A percentile compares a stretch with the other conserved stretches of the same genome.
phyloP scores from a whole-genome alignment of 2,113 vertebrate genomes.

The Choloepus hoffmanni region DNA sequence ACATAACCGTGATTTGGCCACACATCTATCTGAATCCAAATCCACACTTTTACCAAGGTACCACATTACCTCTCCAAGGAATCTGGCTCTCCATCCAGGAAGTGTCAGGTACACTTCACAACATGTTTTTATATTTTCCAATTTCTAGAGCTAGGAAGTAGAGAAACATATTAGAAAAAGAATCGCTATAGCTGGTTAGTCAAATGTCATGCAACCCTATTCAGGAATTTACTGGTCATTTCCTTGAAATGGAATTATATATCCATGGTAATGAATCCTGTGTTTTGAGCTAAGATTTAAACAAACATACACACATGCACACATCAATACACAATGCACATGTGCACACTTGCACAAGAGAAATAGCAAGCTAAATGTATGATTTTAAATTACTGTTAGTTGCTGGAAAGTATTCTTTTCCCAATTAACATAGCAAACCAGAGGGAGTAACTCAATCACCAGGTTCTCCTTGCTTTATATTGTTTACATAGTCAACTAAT shows the following conservation, averaged over 20 bases:
- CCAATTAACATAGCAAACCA: background rate
- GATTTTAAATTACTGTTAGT: background rate
- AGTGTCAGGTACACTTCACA: background rate
- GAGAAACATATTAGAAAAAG: background rate
- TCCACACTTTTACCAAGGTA: background rate
- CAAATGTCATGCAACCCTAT: background rate
- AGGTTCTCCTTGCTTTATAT: background rate
- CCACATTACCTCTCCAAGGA: background rate
- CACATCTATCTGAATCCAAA: background rate
- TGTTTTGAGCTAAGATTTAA: background rate
- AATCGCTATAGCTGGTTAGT: background rate
- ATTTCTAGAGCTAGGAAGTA: background rate
- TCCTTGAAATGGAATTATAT: constrained; percentile 31
- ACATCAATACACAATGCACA: background rate
- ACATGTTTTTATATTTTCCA: background rate
- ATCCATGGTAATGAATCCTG: background rate
- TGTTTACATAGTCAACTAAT: background rate
- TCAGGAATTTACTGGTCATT: background rate
- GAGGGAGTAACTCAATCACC: background rate
- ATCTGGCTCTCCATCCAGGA: background rate
- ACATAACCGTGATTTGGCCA: background rate
- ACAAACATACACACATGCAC: background rate
- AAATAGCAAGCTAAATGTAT: background rate
- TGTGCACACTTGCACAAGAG: background rate
- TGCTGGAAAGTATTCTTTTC: background rate